Percentiles rank a stretch among this genome's conserved stretches.
Evolutionary conservation across 1,140 invertebrate species (phyloP).

Genomic region (Phthorimaea operculella): DNA sequence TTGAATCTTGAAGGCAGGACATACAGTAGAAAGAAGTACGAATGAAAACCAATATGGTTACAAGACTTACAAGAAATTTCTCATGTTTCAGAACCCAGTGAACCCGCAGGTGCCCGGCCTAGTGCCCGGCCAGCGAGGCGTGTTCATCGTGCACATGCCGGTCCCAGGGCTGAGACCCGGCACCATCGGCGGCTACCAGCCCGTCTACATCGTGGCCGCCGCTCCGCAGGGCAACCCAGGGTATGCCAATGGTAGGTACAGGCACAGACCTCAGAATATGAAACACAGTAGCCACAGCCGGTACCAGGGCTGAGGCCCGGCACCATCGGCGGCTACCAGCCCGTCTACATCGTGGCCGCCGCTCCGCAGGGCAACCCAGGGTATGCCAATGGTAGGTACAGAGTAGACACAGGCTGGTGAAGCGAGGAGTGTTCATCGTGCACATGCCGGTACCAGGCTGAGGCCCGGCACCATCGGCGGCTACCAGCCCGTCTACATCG

Average conservation of each 20-base stretch:
- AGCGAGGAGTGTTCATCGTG: no score
- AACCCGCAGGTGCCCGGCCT: constrained; percentile 46
- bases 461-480: constrained; percentile 53
- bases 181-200: constrained; percentile 52
- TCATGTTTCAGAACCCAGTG: constrained; percentile 39
- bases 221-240: constrained; percentile 38
- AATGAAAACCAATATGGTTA: no score
- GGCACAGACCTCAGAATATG: no score
- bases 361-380: constrained; percentile 38
- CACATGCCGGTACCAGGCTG: constrained; percentile 38
- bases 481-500: constrained; percentile 54
- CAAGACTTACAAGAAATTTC: no score
- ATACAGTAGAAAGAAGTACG: no score
- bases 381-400: constrained; percentile 34
- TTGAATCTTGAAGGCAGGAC: no score
- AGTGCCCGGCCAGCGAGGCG: constrained; percentile 59
- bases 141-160: constrained; percentile 58
- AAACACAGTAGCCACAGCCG: no score
- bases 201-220: constrained; percentile 51
- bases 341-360: constrained; percentile 51
- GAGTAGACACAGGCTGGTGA: no score
- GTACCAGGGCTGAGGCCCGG: constrained; percentile 46
- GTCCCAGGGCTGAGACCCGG: constrained; percentile 46
- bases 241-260: constrained; percentile 34
- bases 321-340: constrained; percentile 52